Evolutionary conservation across 1,140 invertebrate species (phyloP).

Genomic region (Hestina assimilis): DNA sequence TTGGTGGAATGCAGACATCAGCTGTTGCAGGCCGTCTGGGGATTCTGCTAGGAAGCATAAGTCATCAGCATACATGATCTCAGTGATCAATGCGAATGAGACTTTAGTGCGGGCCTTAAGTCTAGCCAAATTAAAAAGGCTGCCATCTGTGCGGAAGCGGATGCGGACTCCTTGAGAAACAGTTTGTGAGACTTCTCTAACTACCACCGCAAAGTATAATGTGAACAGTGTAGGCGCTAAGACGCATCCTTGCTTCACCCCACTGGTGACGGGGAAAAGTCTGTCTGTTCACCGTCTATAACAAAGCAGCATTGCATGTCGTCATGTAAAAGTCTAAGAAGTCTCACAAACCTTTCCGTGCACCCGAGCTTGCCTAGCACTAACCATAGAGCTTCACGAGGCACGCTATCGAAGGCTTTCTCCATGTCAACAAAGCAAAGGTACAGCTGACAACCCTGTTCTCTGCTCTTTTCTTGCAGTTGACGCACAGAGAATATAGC

Average conservation of each 20-base stretch:
- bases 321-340: constrained; percentile 8
- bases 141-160: constrained; percentile 13
- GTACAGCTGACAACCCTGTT: neutral
- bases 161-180: constrained; percentile 18
- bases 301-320: constrained; percentile 5
- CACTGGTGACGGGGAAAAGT: neutral
- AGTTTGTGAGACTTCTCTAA: too few species aligned
- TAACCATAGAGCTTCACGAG: constrained; percentile 4
- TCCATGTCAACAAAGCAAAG: too few species aligned
- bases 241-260: neutral
- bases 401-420: neutral
- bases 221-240: neutral
- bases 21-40: too few species aligned
- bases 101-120: constrained; percentile 25
- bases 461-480: constrained; percentile 9
- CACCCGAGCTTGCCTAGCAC: constrained; percentile 2
- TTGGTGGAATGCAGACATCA: too few species aligned
- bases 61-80: too few species aligned
- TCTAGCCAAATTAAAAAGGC: constrained; percentile 17
- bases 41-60: too few species aligned
- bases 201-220: too few species aligned
- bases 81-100: too few species aligned
- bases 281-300: neutral
- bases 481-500: neutral
- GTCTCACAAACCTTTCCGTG: constrained; percentile 8